Evolutionary conservation across 2,888 invertebrate species (phyloP), one percentile per base, ranked within the genome.

Genomic region (Nasonia oneida): DNA sequence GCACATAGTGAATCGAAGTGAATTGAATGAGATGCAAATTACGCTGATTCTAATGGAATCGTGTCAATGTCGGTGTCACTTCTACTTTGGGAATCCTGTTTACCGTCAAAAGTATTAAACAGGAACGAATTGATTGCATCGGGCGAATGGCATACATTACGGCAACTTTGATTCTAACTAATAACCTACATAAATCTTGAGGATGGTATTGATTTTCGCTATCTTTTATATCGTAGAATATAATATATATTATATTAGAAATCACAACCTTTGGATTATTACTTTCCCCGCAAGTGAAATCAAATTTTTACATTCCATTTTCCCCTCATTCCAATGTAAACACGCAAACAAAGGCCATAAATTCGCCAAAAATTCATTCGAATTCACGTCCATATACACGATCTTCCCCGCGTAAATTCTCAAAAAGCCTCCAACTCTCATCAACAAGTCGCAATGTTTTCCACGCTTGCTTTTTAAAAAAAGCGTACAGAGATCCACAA

Each of bases 31-130:
- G 12, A 23, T n/a, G 64, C 29, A 73, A 73, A 39, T 73, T 73
- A n/a, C 42, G 15, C 39, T 33, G 14, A 37, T 18, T n/a, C 18
- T 39, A 42, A 42, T 37, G 64, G 42, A 79, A 74, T 64, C 42
- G 29, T 64, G 61, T 74, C 83, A 79, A 71, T 74, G 78, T 53
- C 73, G 53, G 15, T 42, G 57, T 61, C 73, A 79, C 64, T 73
- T 74, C n/a, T 23, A 64, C 18, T 73, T 73, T 71, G 70, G 37
- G 71, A 53, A 42, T 57, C 42, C 39, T 29, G 57, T 71, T 71
- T 53, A 29, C 67, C 37, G 67, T 37, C 39, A 71, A 57, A 77
- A 37, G 18, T 57, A 33, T 37, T 37, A 5, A 37, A 37, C 61
- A 33, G 70, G 29, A 53, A 67, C 57, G 70, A 76, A 82, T 70